These are phyloP conservation scores for Arothron firmamentum DNA, from an alignment of 2,113 vertebrate genomes.

Conservation along the genomic window DNA sequence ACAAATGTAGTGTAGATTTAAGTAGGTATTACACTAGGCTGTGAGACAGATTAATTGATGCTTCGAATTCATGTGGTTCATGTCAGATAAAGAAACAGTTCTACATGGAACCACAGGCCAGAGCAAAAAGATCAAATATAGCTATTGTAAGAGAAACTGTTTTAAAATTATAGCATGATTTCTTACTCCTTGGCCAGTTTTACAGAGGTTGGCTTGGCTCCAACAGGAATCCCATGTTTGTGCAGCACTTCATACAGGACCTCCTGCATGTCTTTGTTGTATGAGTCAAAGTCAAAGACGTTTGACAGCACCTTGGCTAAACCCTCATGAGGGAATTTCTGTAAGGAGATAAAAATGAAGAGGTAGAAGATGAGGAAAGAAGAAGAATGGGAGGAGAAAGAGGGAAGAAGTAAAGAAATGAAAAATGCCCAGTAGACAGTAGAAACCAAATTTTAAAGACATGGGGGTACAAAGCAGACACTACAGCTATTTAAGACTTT, in stretches of 20 bases:
- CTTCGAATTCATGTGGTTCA: neutral
- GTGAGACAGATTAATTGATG: slow-evolving; percentile 41
- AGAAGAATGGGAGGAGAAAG: neutral
- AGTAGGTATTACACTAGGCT: neutral
- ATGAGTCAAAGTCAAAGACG: slow-evolving; percentile 98
- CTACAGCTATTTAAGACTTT: too few relatives aligned
- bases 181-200: slow-evolving; percentile 98
- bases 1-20: slow-evolving; percentile 5
- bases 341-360: slow-evolving; percentile 1
- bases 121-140: neutral
- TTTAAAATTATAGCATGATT: slow-evolving; percentile 15
- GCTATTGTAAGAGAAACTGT: too few relatives aligned
- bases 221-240: slow-evolving; percentile 93
- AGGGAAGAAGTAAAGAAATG: slow-evolving; percentile 15
- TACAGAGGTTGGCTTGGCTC: slow-evolving; percentile 87
- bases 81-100: neutral
- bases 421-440: neutral
- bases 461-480: too few relatives aligned
- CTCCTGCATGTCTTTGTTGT: slow-evolving; percentile 88
- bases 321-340: slow-evolving; percentile 95
- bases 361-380: neutral
- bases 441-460: too few relatives aligned
- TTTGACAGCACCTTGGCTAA: slow-evolving; percentile 90
- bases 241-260: slow-evolving; percentile 86
- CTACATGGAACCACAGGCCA: neutral